Percentiles rank a stretch among this genome's conserved stretches.
These are phyloP conservation scores for Bellardia pandia DNA, from an alignment of 2,888 invertebrate genomes.

Conservation along the genomic window DNA sequence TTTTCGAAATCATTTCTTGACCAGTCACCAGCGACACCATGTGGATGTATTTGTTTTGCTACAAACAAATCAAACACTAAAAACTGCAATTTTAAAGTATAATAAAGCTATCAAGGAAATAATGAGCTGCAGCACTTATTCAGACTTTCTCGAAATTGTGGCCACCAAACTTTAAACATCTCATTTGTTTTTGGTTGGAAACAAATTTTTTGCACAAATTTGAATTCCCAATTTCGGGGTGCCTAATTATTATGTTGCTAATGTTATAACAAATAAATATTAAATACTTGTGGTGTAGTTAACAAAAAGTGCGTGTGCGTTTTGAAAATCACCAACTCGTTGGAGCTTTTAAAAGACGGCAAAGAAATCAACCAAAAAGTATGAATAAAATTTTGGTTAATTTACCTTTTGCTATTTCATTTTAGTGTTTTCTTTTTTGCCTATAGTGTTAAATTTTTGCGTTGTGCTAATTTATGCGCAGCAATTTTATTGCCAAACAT, in stretches of 20 bases:
- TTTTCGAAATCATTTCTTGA: no score
- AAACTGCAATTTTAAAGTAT: no score
- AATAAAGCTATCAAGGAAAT: no score
- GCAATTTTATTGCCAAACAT: conserved; percentile 29
- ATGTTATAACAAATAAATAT: neutral
- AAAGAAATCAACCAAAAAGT: neutral
- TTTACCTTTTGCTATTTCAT: conserved; percentile 4
- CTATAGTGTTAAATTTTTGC: neutral
- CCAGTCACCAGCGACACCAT: no score
- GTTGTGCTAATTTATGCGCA: conserved; percentile 24
- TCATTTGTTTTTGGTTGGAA: no score
- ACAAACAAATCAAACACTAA: no score
- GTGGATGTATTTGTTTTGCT: no score
- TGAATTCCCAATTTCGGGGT: no score
- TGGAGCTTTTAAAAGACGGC: neutral
- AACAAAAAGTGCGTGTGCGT: neutral
- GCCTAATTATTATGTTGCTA: neutral
- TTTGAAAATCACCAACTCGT: neutral
- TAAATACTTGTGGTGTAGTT: neutral
- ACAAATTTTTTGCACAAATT: no score
- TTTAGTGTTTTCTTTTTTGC: neutral
- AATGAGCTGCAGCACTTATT: no score
- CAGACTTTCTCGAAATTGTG: no score
- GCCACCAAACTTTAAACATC: no score
- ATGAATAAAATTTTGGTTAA: conserved; percentile 29